Percentiles rank a stretch among this genome's conserved stretches.
Conservation (phyloP, 2,797 vertebrate species). For the Tragelaphus oryx region DNA sequence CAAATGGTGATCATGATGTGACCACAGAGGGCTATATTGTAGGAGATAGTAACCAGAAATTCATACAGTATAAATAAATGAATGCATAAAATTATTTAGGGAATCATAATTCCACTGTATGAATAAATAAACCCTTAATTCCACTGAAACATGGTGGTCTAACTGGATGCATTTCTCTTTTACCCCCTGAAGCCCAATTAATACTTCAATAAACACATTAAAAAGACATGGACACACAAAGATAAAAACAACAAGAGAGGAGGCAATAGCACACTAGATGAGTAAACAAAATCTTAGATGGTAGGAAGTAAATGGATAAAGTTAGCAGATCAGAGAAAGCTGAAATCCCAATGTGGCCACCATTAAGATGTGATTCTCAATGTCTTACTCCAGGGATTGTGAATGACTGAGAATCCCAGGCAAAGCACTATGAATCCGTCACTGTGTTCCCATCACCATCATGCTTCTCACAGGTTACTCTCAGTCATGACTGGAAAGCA, state of each 20-base stretch:
- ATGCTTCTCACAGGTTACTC: background rate
- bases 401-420: background rate
- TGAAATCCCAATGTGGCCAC: slow-evolving; percentile 1
- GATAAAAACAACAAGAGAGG: background rate
- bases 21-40: background rate
- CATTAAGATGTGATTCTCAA: background rate
- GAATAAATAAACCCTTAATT: slow-evolving; percentile 6
- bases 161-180: slow-evolving; percentile 18
- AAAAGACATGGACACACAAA: background rate
- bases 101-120: background rate
- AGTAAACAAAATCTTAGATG: slow-evolving; percentile 9
- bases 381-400: background rate
- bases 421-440: background rate
- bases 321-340: slow-evolving; percentile 20
- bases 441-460: background rate
- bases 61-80: background rate
- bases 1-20: background rate
- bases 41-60: background rate
- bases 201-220: slow-evolving; percentile 28
- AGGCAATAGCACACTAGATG: background rate
- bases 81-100: slow-evolving; percentile 11
- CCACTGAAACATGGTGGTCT: slow-evolving; percentile 17
- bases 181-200: background rate
- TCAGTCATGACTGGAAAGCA: background rate
- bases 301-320: slow-evolving; percentile 21